These are phyloP conservation scores for Platysteira castanea DNA, from an alignment of 2,113 vertebrate genomes.

Conservation along the genomic window DNA sequence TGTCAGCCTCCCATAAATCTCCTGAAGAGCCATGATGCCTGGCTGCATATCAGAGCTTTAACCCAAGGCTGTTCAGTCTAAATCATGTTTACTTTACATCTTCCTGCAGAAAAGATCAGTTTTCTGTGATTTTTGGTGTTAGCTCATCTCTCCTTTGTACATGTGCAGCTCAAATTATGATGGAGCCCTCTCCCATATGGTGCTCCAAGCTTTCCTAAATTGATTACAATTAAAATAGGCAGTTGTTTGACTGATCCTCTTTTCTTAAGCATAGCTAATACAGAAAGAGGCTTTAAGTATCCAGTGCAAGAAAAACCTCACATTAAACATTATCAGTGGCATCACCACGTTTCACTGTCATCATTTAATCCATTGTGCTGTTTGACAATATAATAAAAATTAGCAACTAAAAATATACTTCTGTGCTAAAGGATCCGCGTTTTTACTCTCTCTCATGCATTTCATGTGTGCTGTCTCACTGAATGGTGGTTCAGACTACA, in stretches of 20 bases:
- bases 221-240: conserved; percentile 13
- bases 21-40: neutral
- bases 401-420: neutral
- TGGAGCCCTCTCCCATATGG: neutral
- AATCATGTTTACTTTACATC: neutral
- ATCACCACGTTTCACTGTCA: neutral
- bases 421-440: neutral
- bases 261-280: conserved; percentile 19
- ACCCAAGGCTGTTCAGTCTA: neutral
- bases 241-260: neutral
- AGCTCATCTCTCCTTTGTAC: neutral
- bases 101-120: neutral
- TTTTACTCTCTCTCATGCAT: neutral
- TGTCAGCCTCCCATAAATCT: neutral
- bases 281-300: neutral
- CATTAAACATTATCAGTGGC: neutral
- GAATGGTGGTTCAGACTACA: neutral
- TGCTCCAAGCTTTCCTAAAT: neutral
- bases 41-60: neutral
- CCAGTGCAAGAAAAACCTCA: neutral
- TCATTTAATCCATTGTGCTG: neutral
- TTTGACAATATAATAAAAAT: neutral
- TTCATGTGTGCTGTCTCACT: neutral
- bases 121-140: neutral
- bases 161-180: neutral